A percentile compares a stretch with the other conserved stretches of the same genome.
Conservation (phyloP, 2,888 invertebrate species). For the Quadriops clusia region DNA sequence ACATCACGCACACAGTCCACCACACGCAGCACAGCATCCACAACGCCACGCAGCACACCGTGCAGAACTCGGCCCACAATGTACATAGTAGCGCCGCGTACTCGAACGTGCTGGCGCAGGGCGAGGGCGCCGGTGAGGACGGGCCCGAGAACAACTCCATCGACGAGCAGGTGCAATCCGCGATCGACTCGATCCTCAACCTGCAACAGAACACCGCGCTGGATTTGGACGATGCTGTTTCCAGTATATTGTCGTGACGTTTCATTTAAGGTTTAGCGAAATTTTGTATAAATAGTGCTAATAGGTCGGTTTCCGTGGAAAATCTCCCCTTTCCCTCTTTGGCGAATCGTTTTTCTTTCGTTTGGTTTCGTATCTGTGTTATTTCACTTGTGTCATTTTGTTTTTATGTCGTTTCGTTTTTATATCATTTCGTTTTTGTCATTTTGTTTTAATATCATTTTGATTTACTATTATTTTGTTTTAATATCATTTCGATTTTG, state of each 20-base stretch:
- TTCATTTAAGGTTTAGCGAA: slow-evolving; percentile 23
- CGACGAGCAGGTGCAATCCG: slow-evolving; percentile 66
- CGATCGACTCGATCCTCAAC: slow-evolving; percentile 68
- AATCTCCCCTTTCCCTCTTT: too few species aligned
- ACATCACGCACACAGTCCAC: slow-evolving; percentile 17
- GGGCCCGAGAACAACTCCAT: slow-evolving; percentile 43
- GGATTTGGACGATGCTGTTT: slow-evolving; percentile 31
- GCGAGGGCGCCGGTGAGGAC: background rate
- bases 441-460: too few species aligned
- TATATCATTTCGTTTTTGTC: too few species aligned
- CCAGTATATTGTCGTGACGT: slow-evolving; percentile 38
- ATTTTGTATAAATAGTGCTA: slow-evolving; percentile 9
- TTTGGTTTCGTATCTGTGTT: too few species aligned
- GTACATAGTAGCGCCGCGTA: too few species aligned
- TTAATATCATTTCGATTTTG: too few species aligned
- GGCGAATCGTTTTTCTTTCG: too few species aligned
- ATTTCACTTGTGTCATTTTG: too few species aligned
- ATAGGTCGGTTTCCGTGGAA: too few species aligned
- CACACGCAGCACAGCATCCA: slow-evolving; percentile 12
- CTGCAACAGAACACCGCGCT: slow-evolving; percentile 42
- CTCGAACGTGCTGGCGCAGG: too few species aligned
- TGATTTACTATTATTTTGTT: too few species aligned
- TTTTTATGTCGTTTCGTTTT: too few species aligned
- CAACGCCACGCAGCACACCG: slow-evolving; percentile 2
- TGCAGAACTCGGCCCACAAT: slow-evolving; percentile 7